phyloP scores from a whole-genome alignment of 2,113 vertebrate species.

The Conger conger region DNA sequence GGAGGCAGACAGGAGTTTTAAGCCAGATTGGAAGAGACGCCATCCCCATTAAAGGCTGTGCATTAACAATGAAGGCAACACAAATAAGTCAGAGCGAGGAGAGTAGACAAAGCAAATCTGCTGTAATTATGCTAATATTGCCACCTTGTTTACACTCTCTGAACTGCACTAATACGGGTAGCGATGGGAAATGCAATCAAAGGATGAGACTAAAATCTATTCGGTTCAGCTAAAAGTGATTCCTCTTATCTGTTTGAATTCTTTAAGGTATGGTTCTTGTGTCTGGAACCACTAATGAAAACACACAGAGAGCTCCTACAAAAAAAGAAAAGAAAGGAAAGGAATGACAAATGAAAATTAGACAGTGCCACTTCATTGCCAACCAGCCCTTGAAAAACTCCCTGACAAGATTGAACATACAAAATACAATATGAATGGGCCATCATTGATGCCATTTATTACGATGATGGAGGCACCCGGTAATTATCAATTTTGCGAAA shows the following conservation, averaged over 20 bases:
- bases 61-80: conserved; percentile 70
- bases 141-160: conserved; percentile 58
- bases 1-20: conserved; percentile 76
- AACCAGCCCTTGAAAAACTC: conserved; percentile 39
- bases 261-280: conserved; percentile 15
- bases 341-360: conserved; percentile 46
- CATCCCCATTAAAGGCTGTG: conserved; percentile 72
- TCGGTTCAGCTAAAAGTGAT: not conserved
- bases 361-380: conserved; percentile 39
- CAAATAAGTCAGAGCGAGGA: conserved; percentile 42
- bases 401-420: conserved; percentile 48
- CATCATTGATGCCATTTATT: conserved; percentile 65
- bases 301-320: conserved; percentile 34
- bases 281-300: conserved; percentile 24
- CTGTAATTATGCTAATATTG: conserved; percentile 63
- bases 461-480: conserved; percentile 62
- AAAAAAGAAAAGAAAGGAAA: conserved; percentile 29
- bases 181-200: conserved; percentile 32
- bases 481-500: conserved; percentile 73
- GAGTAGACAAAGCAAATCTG: conserved; percentile 33
- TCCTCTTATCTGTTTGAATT: not conserved
- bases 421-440: conserved; percentile 61
- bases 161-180: conserved; percentile 45
- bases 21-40: conserved; percentile 68
- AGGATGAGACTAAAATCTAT: conserved; percentile 17